Base-by-base conservation (phyloP, 1,140 invertebrate species). In the Pteromalus puparum region DNA sequence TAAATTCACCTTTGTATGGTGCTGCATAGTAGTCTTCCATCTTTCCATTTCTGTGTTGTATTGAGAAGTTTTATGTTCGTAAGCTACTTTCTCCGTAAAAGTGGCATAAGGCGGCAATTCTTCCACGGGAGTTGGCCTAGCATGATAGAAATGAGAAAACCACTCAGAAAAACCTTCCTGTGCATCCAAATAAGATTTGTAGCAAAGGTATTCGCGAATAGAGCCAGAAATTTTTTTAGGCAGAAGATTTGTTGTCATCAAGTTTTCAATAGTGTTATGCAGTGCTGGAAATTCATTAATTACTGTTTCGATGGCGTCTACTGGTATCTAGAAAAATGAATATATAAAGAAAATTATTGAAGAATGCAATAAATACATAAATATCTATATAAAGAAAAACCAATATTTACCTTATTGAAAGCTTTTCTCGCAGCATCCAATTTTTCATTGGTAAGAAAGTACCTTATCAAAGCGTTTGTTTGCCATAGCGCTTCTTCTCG, bases 81-180 rank as follows among this genome's bases (percentile, higher is more conserved):
- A 95, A 9, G 97, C 97, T 76, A 99, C 96, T 91, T 96, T 97
- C 90, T 99, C 97, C 1, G 97, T 96, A 88, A 98, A 99, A 46
- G 95, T 95, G 7, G 95, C 95, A 89, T 95, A 95, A 24, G 92
- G 73, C 9, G 93, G 88, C 72, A 95, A 90, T 10, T 93, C 91
- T 73, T 95, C 94, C 1, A 95, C 93, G 81, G 95, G 95, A 73
- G 93, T 93, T 2, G 98, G 98, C 91, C 96, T 96, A 1, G 95
- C 95, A 89, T 97, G 95, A 89, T 98, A 96, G 85, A 95, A 97
- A 88, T 97, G 95, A 82, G 96, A 95, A 87, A 97, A 97, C 98
- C 98, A 99, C 88, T 97, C 96, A 83, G 95, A 95, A 93, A 98
- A 98, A 67, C 96, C 95, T 91, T 98, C 97, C 81, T 98, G 94